phyloP scores from a whole-genome alignment of 2,113 vertebrate species.

The Polypterus bichir region DNA sequence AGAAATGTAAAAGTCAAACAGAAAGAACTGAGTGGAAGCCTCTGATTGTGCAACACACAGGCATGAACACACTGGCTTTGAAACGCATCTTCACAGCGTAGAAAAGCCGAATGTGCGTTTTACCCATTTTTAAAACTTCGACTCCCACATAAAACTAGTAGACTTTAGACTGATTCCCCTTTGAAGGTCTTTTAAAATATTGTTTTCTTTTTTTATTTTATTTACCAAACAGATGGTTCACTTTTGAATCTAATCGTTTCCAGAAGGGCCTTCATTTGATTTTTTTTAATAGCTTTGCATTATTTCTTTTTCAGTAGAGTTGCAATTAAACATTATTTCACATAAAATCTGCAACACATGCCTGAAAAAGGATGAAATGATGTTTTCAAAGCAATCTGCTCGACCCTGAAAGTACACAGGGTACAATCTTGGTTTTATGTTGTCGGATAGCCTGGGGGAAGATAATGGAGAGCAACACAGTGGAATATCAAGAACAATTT shows the following conservation, averaged over 20 bases:
- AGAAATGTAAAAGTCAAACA: too few species aligned
- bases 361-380: conserved; percentile 46
- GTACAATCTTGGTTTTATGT: conserved; percentile 41
- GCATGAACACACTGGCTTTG: too few species aligned
- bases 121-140: too few species aligned
- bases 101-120: too few species aligned
- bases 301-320: conserved; percentile 57
- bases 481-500: too few species aligned
- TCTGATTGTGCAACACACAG: too few species aligned
- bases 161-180: too few species aligned
- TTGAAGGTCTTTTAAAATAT: too few species aligned
- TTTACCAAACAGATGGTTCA: conserved; percentile 46
- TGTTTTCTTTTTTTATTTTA: conserved; percentile 9
- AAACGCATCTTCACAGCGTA: too few species aligned
- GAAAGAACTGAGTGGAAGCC: too few species aligned
- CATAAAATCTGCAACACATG: conserved; percentile 69
- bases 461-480: conserved; percentile 43
- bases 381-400: conserved; percentile 38
- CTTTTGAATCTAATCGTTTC: conserved; percentile 53
- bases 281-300: conserved; percentile 45
- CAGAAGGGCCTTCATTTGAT: conserved; percentile 51
- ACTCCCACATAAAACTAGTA: too few species aligned
- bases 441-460: conserved; percentile 44
- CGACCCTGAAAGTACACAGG: conserved; percentile 33
- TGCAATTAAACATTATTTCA: conserved; percentile 37